Percentiles rank a stretch among this genome's conserved stretches.
These are phyloP conservation scores for Speoplatyrhinus poulsoni DNA, from an alignment of 2,113 vertebrate species.

Conservation along the genomic window DNA sequence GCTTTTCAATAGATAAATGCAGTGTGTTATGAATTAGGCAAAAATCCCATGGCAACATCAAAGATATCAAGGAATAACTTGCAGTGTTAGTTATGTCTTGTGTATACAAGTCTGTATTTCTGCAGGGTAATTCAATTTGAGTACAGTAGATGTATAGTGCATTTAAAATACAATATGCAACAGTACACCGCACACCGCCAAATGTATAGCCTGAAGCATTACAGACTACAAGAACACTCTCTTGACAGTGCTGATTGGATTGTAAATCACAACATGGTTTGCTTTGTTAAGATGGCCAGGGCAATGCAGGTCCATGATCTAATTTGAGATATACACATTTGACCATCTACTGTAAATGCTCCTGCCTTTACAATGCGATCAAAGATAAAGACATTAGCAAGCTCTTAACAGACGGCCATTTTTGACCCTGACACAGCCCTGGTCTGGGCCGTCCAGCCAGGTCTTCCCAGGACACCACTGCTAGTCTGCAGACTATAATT, in stretches of 20 bases:
- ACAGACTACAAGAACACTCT: slow-evolving; percentile 5
- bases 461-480: not conserved
- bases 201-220: slow-evolving; percentile 6
- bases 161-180: not conserved
- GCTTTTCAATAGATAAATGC: not conserved
- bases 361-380: slow-evolving; percentile 23
- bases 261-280: not conserved
- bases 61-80: too few relatives aligned
- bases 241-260: not conserved
- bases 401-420: slow-evolving; percentile 18
- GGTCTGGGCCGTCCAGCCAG: slow-evolving; percentile 6
- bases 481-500: slow-evolving; percentile 38
- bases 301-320: slow-evolving; percentile 7
- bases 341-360: slow-evolving; percentile 10
- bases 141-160: too few relatives aligned
- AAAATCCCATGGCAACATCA: not conserved
- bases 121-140: too few relatives aligned
- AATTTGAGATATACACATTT: slow-evolving; percentile 14
- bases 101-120: too few relatives aligned
- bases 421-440: slow-evolving; percentile 31
- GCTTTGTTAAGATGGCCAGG: too few relatives aligned
- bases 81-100: too few relatives aligned
- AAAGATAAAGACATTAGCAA: slow-evolving; percentile 25
- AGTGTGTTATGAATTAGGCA: not conserved
- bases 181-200: not conserved